Percentiles rank a stretch among this genome's conserved stretches.
Conservation (phyloP, 2,888 invertebrate genomes). For the Parelbella ahira region DNA sequence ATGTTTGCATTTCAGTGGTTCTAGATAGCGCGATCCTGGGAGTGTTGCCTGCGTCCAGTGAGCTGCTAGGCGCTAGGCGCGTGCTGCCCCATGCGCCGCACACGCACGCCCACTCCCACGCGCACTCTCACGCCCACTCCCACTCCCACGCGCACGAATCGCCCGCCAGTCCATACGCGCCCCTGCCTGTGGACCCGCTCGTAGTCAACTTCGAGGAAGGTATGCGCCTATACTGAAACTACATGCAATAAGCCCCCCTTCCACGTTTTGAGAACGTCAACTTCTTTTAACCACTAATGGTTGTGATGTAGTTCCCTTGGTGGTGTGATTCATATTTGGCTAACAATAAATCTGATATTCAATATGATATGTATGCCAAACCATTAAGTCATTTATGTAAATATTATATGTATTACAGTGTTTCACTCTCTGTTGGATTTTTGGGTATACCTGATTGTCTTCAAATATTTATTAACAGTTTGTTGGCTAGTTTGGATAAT, state of each 20-base stretch:
- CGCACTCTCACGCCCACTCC: constrained; percentile 37
- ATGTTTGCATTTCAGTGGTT: constrained; percentile 46
- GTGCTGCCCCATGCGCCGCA: constrained; percentile 47
- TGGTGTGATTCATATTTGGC: too few species aligned
- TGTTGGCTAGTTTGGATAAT: too few species aligned
- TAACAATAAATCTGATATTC: too few species aligned
- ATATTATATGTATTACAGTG: too few species aligned
- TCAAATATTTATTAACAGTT: too few species aligned
- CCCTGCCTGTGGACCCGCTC: constrained; percentile 83
- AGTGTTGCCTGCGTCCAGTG: constrained; percentile 57
- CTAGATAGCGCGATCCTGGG: constrained; percentile 69
- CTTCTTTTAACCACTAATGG: too few species aligned
- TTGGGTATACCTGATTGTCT: too few species aligned
- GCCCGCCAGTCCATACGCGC: constrained; percentile 55
- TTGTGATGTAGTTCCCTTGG: too few species aligned
- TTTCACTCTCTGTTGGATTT: too few species aligned
- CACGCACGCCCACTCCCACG: constrained; percentile 39
- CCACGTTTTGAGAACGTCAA: too few species aligned
- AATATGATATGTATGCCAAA: too few species aligned
- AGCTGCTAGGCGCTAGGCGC: constrained; percentile 51
- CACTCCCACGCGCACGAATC: constrained; percentile 38
- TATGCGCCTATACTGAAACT: constrained; percentile 87
- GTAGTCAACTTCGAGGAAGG: constrained; percentile 91
- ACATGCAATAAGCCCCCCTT: constrained; percentile 48
- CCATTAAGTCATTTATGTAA: too few species aligned